phyloP scores from a whole-genome alignment of 2,113 vertebrate species.

The Prolemur simus region DNA sequence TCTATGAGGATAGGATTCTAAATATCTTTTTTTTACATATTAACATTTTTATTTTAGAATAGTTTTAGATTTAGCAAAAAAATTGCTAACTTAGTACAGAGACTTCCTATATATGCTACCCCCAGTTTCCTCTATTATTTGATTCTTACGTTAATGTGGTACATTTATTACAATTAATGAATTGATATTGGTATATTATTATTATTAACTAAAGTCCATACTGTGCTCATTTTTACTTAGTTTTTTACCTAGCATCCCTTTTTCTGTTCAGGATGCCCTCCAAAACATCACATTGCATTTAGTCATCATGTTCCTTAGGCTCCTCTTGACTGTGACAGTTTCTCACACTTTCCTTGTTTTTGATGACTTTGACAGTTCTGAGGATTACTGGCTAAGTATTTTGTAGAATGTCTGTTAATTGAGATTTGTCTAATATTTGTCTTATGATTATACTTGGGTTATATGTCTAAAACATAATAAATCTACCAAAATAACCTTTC shows the following conservation, averaged over 20 bases:
- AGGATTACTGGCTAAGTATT: not conserved
- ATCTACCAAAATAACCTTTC: not conserved
- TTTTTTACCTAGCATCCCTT: not conserved
- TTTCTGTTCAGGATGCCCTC: not conserved
- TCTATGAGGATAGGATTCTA: not conserved
- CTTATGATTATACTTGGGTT: not conserved
- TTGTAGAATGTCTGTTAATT: not conserved
- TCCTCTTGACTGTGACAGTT: not conserved
- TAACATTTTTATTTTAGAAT: not conserved
- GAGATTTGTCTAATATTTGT: not conserved
- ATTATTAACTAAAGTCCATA: not conserved
- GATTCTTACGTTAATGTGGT: not conserved
- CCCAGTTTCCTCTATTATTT: not conserved
- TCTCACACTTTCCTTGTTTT: not conserved
- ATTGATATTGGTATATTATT: not conserved
- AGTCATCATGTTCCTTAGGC: not conserved
- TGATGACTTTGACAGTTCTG: not conserved
- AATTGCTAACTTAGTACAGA: not conserved
- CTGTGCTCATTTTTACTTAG: not conserved
- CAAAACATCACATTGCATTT: not conserved
- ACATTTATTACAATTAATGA: not conserved
- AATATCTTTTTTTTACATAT: not conserved
- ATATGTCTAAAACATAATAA: not conserved
- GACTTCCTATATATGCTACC: not conserved
- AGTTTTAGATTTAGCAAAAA: not conserved